Base-by-base conservation (phyloP, 2,888 invertebrate species). In the Zygothrica quintamaculata region DNA sequence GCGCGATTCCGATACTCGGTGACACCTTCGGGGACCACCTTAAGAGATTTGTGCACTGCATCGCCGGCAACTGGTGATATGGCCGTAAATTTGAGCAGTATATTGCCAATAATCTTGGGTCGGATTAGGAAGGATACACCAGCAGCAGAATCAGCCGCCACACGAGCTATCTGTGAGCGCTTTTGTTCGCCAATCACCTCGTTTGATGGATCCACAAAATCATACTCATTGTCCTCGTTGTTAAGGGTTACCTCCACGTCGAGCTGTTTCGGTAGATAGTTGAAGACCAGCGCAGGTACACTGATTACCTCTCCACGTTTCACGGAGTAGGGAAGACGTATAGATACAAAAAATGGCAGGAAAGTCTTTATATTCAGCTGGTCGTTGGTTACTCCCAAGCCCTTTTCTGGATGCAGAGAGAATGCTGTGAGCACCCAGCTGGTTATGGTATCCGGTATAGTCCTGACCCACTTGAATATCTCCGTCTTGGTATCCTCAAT, bases 281-380 rank as follows among this genome's bases (percentile, higher is more conserved):
- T 99, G 89, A 96, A 96, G 7, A 98, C 94, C 8, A 96, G 94
- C 4, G 96, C 94, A 36, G 97, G 95, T 37, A 98, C 93, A 0
- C 96, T 96, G 47, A 99, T 93, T 12, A 96, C 94, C 92, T 99
- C 99, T 12, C 97, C 98, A 61, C 95, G 93, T 77, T 97, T 96
- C n/a, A 99, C 94, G 0, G 96, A 95, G 79, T 96, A 95, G 0
- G 99, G 99, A 52, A 98, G 91, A 86, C 97, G 96, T 12, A 98
- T 92, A 2, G 95, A 94, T 43, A 98, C 93, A 74, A 96, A 96
- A 90, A 99, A 96, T 1, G 95, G 94, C 78, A 95, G 94, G 91
- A 96, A 95, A 0, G 96, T 95, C 88, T 93, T 94, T 37, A 94
- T 92, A 93, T 94, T 93, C 65, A 93, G 92, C 2, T 94, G 92